Conservation (phyloP, 2,888 invertebrate genomes). For the Standfussiana lucernea region DNA sequence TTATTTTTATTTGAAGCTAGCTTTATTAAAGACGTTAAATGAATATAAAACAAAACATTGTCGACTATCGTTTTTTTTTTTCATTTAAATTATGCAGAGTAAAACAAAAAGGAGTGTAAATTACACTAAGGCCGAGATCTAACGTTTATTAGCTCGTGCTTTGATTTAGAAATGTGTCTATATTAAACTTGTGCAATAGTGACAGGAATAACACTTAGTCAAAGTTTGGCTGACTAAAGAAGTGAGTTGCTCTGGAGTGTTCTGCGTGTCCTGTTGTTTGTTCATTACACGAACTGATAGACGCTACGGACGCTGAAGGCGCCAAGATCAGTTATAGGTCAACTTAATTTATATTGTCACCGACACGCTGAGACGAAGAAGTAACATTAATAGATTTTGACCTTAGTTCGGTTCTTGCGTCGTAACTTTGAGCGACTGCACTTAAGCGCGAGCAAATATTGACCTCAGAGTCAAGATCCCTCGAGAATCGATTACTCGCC, state of each 20-base stretch:
- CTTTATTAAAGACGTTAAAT: too few relatives aligned
- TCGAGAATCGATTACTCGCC: constrained; percentile 44
- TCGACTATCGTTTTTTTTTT: background rate
- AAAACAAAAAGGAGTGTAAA: background rate
- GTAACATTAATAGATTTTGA: background rate
- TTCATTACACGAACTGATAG: background rate
- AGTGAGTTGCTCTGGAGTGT: too few relatives aligned
- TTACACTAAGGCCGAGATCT: background rate
- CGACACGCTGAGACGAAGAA: background rate
- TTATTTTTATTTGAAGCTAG: too few relatives aligned
- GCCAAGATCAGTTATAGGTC: background rate
- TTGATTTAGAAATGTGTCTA: background rate
- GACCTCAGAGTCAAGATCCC: constrained; percentile 34
- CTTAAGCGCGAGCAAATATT: constrained; percentile 7
- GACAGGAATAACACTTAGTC: background rate
- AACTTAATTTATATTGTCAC: background rate
- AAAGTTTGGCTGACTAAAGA: too few relatives aligned
- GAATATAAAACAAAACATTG: background rate
- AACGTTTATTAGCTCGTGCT: background rate
- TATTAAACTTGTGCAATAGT: background rate
- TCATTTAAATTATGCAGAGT: background rate
- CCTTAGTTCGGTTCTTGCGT: background rate
- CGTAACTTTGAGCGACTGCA: constrained; percentile 30
- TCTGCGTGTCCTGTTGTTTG: background rate
- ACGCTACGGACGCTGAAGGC: background rate